Evolutionary conservation across 2,888 invertebrate genomes (phyloP).

Genomic region (Netelia melanura): DNA sequence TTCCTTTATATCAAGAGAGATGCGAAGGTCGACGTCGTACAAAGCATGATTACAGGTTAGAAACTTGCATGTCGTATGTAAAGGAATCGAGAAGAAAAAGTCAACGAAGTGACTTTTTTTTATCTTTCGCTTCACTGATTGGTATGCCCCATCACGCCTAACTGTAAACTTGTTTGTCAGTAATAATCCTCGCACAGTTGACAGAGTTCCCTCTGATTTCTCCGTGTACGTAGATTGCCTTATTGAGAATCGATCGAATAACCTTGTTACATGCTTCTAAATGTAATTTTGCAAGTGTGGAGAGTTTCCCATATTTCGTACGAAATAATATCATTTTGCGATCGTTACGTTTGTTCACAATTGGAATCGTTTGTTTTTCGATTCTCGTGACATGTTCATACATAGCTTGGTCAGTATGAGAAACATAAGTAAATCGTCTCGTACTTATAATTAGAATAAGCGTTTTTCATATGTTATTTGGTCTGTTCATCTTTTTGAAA

Average conservation of each 20-base stretch:
- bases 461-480: too few relatives aligned
- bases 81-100: conserved; percentile 5
- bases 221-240: neutral
- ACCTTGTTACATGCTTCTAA: neutral
- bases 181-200: neutral
- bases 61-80: conserved; percentile 1
- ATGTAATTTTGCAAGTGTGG: neutral
- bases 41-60: conserved; percentile 30
- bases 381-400: too few relatives aligned
- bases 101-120: neutral
- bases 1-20: neutral
- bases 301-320: too few relatives aligned
- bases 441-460: too few relatives aligned
- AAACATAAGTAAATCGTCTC: too few relatives aligned
- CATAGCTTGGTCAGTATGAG: too few relatives aligned
- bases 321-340: too few relatives aligned
- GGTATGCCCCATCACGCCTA: neutral
- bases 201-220: neutral
- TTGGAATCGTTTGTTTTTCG: too few relatives aligned
- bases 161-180: neutral
- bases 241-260: neutral
- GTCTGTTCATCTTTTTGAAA: neutral
- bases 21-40: conserved; percentile 12
- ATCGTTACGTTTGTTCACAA: too few relatives aligned
- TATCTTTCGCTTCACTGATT: conserved; percentile 1